These are phyloP conservation scores for Zygaena filipendulae DNA, from an alignment of 2,888 invertebrate species.

Conservation along the genomic window DNA sequence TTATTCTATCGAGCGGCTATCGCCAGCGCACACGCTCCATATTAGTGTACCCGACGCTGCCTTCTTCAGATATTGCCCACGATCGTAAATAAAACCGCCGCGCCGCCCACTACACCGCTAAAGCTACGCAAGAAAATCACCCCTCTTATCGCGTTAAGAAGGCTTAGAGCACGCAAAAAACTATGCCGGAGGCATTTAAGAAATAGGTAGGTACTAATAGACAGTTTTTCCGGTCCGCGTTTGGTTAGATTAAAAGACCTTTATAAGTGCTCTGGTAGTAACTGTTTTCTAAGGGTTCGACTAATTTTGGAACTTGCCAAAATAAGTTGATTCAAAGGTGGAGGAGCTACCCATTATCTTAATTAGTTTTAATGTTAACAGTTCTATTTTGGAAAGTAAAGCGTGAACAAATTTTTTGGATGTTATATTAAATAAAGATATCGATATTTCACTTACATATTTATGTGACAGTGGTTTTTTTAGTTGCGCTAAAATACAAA, in stretches of 20 bases:
- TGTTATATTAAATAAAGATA: too few species aligned
- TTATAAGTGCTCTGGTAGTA: too few species aligned
- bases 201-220: too few species aligned
- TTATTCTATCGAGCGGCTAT: slow-evolving; percentile 65
- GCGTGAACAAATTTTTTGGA: too few species aligned
- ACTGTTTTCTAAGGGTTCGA: too few species aligned
- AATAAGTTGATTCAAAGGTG: slow-evolving; percentile 8
- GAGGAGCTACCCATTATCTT: too few species aligned
- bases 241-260: too few species aligned
- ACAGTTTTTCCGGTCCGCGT: too few species aligned
- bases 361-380: too few species aligned
- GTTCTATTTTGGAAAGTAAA: too few species aligned
- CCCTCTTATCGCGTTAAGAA: slow-evolving; percentile 36
- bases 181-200: neutral
- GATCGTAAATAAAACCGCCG: slow-evolving; percentile 57
- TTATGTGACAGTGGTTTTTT: too few species aligned
- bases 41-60: slow-evolving; percentile 58
- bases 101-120: slow-evolving; percentile 26
- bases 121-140: slow-evolving; percentile 21
- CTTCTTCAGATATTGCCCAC: slow-evolving; percentile 54
- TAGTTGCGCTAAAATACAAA: slow-evolving; percentile 12
- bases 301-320: slow-evolving; percentile 4
- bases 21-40: slow-evolving; percentile 51
- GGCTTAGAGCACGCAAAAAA: slow-evolving; percentile 17
- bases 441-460: too few species aligned